These are phyloP conservation scores for Aramus guarauna DNA, from an alignment of 2,113 vertebrate genomes.

Conservation along the genomic window DNA sequence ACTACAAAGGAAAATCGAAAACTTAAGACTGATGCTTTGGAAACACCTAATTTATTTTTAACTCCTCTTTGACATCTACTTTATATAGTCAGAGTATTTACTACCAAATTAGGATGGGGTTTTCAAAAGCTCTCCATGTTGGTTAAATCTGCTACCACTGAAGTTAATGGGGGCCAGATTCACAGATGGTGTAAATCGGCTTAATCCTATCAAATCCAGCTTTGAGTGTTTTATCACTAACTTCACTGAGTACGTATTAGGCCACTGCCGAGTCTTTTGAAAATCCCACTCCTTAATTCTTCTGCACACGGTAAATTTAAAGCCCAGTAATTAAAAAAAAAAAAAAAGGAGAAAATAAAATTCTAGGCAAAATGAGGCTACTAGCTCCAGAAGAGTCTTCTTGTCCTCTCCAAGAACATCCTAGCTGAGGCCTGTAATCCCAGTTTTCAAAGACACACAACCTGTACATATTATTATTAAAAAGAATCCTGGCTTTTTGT, in stretches of 20 bases:
- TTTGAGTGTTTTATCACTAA: conserved; percentile 63
- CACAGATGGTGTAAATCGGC: conserved; percentile 65
- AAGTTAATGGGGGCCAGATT: conserved; percentile 63
- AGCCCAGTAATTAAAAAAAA: conserved; percentile 41
- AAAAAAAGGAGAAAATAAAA: not conserved
- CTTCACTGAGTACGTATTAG: conserved; percentile 62
- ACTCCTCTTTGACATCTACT: not conserved
- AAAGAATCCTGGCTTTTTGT: not conserved
- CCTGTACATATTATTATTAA: not conserved
- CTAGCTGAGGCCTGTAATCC: not conserved
- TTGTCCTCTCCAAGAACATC: not conserved
- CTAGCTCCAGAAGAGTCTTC: not conserved
- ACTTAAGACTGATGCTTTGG: not conserved
- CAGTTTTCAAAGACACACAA: not conserved
- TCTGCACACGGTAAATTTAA: conserved; percentile 39
- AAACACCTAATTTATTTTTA: not conserved
- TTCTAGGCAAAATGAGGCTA: not conserved
- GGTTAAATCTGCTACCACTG: conserved; percentile 42
- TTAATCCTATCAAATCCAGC: conserved; percentile 65
- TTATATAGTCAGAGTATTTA: conserved; percentile 4
- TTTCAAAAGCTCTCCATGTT: conserved; percentile 25
- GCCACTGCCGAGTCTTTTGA: conserved; percentile 33
- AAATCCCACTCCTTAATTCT: conserved; percentile 65
- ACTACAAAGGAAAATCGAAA: not conserved
- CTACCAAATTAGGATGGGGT: conserved; percentile 5